phyloP scores from a whole-genome alignment of 1,140 invertebrate genomes.

The Adelges cooleyi region DNA sequence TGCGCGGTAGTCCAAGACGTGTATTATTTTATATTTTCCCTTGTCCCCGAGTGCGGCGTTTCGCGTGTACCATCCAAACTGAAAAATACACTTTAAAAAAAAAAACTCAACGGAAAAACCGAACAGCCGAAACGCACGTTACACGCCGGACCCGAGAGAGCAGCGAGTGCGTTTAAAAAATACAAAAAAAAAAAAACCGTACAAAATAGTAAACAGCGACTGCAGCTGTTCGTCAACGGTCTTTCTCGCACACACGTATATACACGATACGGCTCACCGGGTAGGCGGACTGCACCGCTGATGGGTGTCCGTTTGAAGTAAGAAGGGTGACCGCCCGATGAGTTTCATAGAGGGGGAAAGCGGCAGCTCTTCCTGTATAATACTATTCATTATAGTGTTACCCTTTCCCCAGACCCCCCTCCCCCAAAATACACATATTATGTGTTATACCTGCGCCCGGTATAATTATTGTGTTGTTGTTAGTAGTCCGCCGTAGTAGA shows the following conservation, averaged over 20 bases:
- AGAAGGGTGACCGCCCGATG: not conserved
- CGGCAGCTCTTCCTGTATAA: not conserved
- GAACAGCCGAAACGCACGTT: slow-evolving; percentile 15
- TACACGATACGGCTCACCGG: not conserved
- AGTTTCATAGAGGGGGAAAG: not conserved
- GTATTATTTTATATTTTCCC: too few relatives aligned
- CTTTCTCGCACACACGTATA: slow-evolving; percentile 2
- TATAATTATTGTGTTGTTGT: too few relatives aligned
- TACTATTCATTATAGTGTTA: too few relatives aligned
- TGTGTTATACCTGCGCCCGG: too few relatives aligned
- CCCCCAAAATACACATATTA: too few relatives aligned
- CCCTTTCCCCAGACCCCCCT: slow-evolving; percentile 2
- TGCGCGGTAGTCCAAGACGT: too few relatives aligned
- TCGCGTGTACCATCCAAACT: too few relatives aligned
- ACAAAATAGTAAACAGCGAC: too few relatives aligned
- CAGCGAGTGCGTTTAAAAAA: slow-evolving; percentile 6
- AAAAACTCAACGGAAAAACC: too few relatives aligned
- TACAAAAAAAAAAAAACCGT: not conserved
- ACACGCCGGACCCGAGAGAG: slow-evolving; percentile 10
- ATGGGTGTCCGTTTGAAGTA: not conserved
- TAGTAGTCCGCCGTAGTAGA: too few relatives aligned
- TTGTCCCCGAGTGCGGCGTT: too few relatives aligned
- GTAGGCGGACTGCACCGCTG: not conserved
- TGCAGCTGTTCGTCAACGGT: slow-evolving; percentile 17
- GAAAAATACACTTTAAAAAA: too few relatives aligned